A percentile compares a stretch with the other conserved stretches of the same genome.
These are phyloP conservation scores for Gymnothorax reevesii DNA, from an alignment of 2,797 vertebrate genomes.

Conservation along the genomic window DNA sequence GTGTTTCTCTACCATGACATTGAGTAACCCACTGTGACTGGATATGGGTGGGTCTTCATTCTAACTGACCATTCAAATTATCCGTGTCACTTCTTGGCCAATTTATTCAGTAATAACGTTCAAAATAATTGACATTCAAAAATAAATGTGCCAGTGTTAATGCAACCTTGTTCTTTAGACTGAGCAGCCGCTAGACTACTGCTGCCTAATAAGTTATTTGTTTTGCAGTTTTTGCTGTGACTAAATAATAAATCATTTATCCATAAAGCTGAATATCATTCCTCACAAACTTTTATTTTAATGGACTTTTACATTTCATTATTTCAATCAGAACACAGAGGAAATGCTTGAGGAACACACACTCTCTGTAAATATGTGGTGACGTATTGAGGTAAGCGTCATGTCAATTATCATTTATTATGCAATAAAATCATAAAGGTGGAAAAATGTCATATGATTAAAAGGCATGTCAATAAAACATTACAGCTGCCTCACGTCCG, in stretches of 20 bases:
- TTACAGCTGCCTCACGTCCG: neutral
- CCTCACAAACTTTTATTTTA: neutral
- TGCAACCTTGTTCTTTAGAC: neutral
- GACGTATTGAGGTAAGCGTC: neutral
- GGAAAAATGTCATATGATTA: neutral
- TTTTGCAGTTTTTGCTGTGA: neutral
- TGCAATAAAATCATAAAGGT: neutral
- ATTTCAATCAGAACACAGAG: neutral
- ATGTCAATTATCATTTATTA: neutral
- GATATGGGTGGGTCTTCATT: neutral
- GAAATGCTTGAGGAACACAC: neutral
- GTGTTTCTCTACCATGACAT: neutral
- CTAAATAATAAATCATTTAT: neutral
- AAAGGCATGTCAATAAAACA: neutral
- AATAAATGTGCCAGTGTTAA: neutral
- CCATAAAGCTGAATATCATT: neutral
- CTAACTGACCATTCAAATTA: neutral
- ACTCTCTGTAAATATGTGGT: neutral
- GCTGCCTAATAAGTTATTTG: neutral
- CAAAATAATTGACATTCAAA: neutral
- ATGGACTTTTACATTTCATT: neutral
- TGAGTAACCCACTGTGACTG: neutral
- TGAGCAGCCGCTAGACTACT: neutral
- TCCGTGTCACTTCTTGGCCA: neutral
- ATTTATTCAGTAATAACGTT: neutral